phyloP scores from a whole-genome alignment of 2,888 invertebrate genomes.

The Rhabditoides inermis region DNA sequence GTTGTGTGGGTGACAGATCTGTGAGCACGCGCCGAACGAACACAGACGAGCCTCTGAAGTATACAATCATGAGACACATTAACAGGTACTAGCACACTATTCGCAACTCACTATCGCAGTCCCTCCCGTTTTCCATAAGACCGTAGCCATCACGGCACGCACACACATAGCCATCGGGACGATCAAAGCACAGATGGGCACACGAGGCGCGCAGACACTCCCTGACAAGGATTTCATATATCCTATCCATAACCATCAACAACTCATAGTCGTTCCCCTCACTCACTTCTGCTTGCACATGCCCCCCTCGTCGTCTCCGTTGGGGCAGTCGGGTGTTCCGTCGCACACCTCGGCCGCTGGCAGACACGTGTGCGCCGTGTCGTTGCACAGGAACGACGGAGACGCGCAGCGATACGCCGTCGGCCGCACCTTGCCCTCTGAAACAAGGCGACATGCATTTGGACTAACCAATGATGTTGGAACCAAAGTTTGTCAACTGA shows the following conservation, averaged over 20 bases:
- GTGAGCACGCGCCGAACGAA: constrained; percentile 64
- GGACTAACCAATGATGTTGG: too few relatives aligned
- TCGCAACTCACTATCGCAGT: constrained; percentile 62
- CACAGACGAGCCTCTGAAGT: constrained; percentile 14
- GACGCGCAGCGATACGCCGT: constrained; percentile 5
- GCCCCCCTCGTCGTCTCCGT: constrained; percentile 73
- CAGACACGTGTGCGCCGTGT: constrained; percentile 57
- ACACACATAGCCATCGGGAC: constrained; percentile 72
- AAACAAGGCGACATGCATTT: too few relatives aligned
- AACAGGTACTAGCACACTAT: too few relatives aligned
- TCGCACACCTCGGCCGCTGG: constrained; percentile 66
- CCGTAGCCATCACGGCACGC: constrained; percentile 67
- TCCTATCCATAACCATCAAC: too few relatives aligned
- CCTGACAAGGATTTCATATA: neutral
- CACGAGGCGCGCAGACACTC: constrained; percentile 55
- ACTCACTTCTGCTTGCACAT: constrained; percentile 57
- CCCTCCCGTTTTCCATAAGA: constrained; percentile 62
- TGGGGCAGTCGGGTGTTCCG: constrained; percentile 68
- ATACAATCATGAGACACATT: constrained; percentile 13
- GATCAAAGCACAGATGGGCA: constrained; percentile 68
- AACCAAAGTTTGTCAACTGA: too few relatives aligned
- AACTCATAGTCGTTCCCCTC: neutral
- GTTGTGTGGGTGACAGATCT: constrained; percentile 58
- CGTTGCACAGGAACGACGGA: constrained; percentile 12
- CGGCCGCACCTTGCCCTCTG: too few relatives aligned